Evolutionary conservation across 1,140 invertebrate species (phyloP), one percentile per base, ranked within the genome.

Genomic region (Physella acuta): DNA sequence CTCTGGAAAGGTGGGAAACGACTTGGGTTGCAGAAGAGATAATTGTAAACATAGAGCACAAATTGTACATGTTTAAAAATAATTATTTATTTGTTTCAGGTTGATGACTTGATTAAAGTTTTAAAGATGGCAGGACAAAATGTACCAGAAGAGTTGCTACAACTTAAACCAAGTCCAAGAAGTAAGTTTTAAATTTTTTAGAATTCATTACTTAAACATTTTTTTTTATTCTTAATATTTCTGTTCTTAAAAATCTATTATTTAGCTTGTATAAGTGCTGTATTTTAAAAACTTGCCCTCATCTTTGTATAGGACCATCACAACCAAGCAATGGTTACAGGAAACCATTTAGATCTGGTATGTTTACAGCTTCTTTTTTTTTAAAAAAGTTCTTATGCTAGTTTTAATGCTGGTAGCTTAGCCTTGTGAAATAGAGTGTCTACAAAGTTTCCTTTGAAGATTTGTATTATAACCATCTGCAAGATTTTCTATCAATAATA

Each of bases 31-130:
- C 4, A 14, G 5, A 5, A 55, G 28, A 28, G 56, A 28, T n/a
- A 28, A 2, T 30, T 28, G 28, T 58, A 30, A 16, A 30, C 14
- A 58, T 58, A 3, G 30, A 31, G 3, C 33, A 8, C 16, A 8
- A 30, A 58, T 58, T 58, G 28, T 8, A 17, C 17, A 55, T 8
- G 17, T 55, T 28, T 58, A 33, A 58, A 30, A 14, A 28, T 58
- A 30, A 11, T 26, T 58, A 58, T 28, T 30, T 58, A 20, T 58
- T 8, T 30, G 5, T 30, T 58, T 28, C 28, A 63, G 61, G 39
- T 51, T 3, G 39, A 49, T 30, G 61, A 63, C 28, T 33, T 63
- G 39, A 51, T 51, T 4, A 51, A 49, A 49, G 61, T 63, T 63
- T 31, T 63, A 17, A 63, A 49, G 24, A 39, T 49, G 24, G 61